Base-by-base conservation (phyloP, 2,113 vertebrate genomes). In the Ophthalmolycus amberensis region DNA sequence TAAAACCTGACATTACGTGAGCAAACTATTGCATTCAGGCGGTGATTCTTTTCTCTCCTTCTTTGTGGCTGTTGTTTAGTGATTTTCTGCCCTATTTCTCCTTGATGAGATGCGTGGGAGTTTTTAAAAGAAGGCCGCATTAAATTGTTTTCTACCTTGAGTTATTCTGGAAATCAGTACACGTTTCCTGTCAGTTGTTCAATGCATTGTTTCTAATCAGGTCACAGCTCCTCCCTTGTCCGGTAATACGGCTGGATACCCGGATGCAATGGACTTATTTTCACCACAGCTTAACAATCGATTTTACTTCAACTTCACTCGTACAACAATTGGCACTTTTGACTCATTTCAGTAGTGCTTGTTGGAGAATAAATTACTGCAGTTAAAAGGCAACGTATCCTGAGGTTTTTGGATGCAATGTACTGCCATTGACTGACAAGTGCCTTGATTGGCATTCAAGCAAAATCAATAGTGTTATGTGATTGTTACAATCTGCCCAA, bases 71-170 rank as follows among this genome's bases (percentile, higher is more conserved):
- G 71, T 77, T 82, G 54, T 89, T 79, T 79, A 59, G 59, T 70
- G 64, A 85, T 85, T 84, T 78, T 87, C 68, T 89, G 80, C 34
- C 85, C 82, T 73, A 83, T 62, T 85, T 89, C 77, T 77, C 40
- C 40, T 63, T 86, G 60, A 74, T 83, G 56, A 84, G 76, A 87
- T 85, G 74, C 27, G 1, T 56, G 58, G 65, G 86, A 73, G 77
- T 71, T 84, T 83, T 78, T 29, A 27, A 71, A 80, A 85, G 72
- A 64, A 67, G 76, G 60, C 59, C 69, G 62, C 66, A 68, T 25
- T n/a, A 84, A 71, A 73, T 80, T 69, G 80, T 71, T 83, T 71
- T 75, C 63, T 54, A 65, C 59, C 73, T 78, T 76, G 62, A 85
- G 54, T 80, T 69, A 65, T 71, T 87, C 50, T 70, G 64, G 52